These are phyloP conservation scores for Cacoxenus indagator DNA, from an alignment of 2,888 invertebrate species.

Conservation along the genomic window DNA sequence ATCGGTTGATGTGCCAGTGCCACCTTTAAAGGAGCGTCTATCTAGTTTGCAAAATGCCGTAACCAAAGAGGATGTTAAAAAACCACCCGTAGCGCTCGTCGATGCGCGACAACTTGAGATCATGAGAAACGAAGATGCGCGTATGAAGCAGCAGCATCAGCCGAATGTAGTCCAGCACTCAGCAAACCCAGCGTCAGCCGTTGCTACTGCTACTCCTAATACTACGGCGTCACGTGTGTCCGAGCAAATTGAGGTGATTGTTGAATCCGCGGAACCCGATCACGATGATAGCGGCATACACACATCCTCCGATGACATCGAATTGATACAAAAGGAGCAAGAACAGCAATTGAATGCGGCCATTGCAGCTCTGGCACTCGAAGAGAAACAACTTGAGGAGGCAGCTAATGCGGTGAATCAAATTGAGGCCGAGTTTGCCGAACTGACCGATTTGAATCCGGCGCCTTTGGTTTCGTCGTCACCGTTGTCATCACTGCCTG, in stretches of 20 bases:
- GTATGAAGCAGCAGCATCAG: slow-evolving; percentile 44
- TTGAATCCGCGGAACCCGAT: slow-evolving; percentile 64
- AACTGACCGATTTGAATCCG: slow-evolving; percentile 52
- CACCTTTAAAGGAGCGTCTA: slow-evolving; percentile 69
- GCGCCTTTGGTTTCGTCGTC: slow-evolving; percentile 40
- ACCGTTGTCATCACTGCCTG: slow-evolving; percentile 21
- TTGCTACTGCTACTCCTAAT: background rate
- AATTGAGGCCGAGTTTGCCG: slow-evolving; percentile 64
- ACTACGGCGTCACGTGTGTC: slow-evolving; percentile 34
- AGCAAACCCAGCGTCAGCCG: background rate
- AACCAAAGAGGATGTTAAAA: slow-evolving; percentile 67
- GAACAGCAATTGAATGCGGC: slow-evolving; percentile 63
- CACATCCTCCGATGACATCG: slow-evolving; percentile 76
- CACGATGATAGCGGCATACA: slow-evolving; percentile 78
- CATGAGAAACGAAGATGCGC: slow-evolving; percentile 70
- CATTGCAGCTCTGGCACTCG: slow-evolving; percentile 60
- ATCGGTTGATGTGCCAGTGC: slow-evolving; percentile 67
- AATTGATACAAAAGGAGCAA: slow-evolving; percentile 49
- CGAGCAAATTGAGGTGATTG: slow-evolving; percentile 29
- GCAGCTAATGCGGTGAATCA: slow-evolving; percentile 65
- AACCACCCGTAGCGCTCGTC: slow-evolving; percentile 65
- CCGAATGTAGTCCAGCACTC: background rate
- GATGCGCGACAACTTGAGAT: slow-evolving; percentile 72
- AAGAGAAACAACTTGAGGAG: slow-evolving; percentile 61
- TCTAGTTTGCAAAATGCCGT: slow-evolving; percentile 68